Percentiles rank a stretch among this genome's conserved stretches.
Evolutionary conservation across 2,797 vertebrate species (phyloP).

Genomic region (Tokudaia tokunoshimensis): DNA sequence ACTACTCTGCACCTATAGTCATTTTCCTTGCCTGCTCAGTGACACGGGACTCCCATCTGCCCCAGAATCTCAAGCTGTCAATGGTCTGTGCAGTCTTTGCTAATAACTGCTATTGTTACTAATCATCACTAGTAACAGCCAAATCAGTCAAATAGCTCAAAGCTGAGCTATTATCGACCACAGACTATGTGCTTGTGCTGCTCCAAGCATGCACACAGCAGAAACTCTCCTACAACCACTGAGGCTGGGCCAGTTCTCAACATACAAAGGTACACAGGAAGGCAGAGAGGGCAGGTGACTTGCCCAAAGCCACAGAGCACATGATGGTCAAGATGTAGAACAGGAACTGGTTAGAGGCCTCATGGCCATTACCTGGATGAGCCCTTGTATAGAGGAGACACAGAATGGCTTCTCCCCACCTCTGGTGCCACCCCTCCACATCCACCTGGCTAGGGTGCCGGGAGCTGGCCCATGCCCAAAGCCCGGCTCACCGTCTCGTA

Average conservation of each 20-base stretch:
- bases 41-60: not conserved
- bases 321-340: accelerated
- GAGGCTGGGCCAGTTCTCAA: not conserved
- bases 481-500: slow-evolving; percentile 94
- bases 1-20: not conserved
- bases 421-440: not conserved
- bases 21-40: no score
- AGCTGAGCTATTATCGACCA: accelerated
- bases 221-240: not conserved
- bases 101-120: not conserved
- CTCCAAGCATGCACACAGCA: not conserved
- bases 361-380: accelerated
- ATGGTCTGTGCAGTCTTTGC: not conserved
- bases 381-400: accelerated
- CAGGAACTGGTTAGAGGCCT: not conserved
- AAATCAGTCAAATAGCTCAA: not conserved
- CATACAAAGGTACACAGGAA: not conserved
- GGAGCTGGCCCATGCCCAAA: not conserved
- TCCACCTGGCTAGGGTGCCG: not conserved
- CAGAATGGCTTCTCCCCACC: not conserved
- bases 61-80: not conserved
- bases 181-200: accelerated
- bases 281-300: not conserved
- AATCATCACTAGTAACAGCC: not conserved
- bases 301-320: not conserved